These are phyloP conservation scores for Syndactyla subalaris DNA, from an alignment of 2,797 vertebrate genomes.

Conservation along the genomic window DNA sequence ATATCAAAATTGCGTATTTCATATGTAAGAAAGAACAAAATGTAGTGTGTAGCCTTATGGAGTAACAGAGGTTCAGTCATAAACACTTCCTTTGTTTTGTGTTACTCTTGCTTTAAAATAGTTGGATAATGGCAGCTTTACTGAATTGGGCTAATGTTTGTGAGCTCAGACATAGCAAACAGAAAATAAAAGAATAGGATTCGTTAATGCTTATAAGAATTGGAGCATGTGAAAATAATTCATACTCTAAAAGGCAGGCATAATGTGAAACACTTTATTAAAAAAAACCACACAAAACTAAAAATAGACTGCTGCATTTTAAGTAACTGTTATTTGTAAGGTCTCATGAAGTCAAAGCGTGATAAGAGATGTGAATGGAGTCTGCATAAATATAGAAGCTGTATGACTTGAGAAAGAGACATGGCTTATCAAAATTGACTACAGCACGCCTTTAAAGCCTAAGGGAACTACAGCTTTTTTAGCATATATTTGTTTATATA, in stretches of 20 bases:
- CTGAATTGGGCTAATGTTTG: neutral
- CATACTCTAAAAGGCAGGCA: neutral
- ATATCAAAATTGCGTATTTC: neutral
- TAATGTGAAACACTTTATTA: neutral
- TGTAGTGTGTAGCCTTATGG: neutral
- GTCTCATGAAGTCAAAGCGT: conserved; percentile 8
- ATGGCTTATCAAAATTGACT: neutral
- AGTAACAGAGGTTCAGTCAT: neutral
- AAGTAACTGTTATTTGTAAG: conserved; percentile 32
- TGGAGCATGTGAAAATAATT: conserved; percentile 35
- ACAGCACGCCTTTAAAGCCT: neutral
- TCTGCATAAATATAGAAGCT: neutral
- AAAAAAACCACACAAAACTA: neutral
- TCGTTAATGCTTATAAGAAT: conserved; percentile 7
- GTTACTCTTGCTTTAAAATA: neutral
- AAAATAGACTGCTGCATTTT: conserved; percentile 46
- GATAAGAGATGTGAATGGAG: conserved; percentile 14
- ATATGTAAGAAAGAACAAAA: neutral
- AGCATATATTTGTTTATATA: neutral
- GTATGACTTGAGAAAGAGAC: neutral
- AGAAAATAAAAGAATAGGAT: neutral
- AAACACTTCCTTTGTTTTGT: neutral
- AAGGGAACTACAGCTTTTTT: neutral
- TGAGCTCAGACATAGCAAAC: neutral
- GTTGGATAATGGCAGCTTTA: neutral